These are phyloP conservation scores for Diorhabda sublineata DNA, from an alignment of 1,140 invertebrate genomes.

Conservation along the genomic window DNA sequence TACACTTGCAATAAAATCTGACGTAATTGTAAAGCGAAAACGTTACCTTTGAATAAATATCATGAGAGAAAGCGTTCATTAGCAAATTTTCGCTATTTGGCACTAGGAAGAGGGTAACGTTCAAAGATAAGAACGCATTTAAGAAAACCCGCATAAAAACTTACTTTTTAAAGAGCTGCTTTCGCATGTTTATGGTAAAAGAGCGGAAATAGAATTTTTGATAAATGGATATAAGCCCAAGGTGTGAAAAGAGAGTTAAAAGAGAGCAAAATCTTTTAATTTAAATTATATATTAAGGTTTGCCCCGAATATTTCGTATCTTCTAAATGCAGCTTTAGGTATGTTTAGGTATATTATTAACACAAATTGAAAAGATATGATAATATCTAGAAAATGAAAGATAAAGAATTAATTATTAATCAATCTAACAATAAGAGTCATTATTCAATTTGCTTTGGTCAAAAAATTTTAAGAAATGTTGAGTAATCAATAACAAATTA, in stretches of 20 bases:
- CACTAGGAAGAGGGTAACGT: slow-evolving; percentile 1
- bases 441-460: too few relatives aligned
- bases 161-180: not conserved
- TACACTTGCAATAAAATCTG: too few relatives aligned
- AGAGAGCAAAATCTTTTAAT: not conserved
- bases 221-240: slow-evolving; percentile 1
- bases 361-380: too few relatives aligned
- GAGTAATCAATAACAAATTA: too few relatives aligned
- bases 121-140: slow-evolving; percentile 1
- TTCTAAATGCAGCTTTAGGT: too few relatives aligned
- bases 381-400: too few relatives aligned
- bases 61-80: not conserved
- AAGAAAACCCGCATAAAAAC: not conserved
- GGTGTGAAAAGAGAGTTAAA: not conserved
- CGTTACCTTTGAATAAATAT: not conserved
- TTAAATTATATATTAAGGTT: not conserved
- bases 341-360: too few relatives aligned
- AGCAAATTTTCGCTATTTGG: slow-evolving; percentile 2
- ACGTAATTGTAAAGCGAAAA: not conserved
- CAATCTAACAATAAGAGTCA: too few relatives aligned
- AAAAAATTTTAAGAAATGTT: too few relatives aligned
- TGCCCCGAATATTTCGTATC: too few relatives aligned
- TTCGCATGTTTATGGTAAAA: not conserved
- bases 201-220: not conserved
- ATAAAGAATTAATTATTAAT: too few relatives aligned